phyloP scores from a whole-genome alignment of 2,113 vertebrate species.

The Deroptyus accipitrinus region DNA sequence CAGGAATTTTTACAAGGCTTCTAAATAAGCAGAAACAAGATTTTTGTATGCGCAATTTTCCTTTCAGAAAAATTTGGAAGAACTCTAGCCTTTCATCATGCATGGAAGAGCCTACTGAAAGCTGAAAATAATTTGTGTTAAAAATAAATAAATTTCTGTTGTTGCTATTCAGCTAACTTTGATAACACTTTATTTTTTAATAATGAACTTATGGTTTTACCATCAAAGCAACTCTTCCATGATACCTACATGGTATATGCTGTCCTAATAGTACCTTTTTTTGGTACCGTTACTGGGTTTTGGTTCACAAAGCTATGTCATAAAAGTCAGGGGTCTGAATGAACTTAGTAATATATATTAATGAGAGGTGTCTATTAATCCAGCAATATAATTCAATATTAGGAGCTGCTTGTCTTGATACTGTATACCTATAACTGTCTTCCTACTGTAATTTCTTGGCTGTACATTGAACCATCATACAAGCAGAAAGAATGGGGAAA shows the following conservation, averaged over 20 bases:
- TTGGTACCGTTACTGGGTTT: background rate
- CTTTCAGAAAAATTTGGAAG: background rate
- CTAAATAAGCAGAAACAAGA: slow-evolving; percentile 59
- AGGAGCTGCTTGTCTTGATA: background rate
- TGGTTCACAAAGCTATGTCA: background rate
- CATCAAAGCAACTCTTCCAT: background rate
- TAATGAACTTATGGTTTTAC: background rate
- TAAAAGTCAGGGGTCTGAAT: background rate
- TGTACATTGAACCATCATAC: background rate
- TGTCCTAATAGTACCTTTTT: background rate
- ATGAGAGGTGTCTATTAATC: background rate
- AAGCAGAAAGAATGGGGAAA: background rate
- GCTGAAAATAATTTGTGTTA: slow-evolving; percentile 3
- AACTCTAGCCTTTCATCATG: background rate
- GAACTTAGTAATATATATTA: background rate
- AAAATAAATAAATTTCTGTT: slow-evolving; percentile 25
- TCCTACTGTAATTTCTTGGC: background rate
- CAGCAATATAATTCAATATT: background rate
- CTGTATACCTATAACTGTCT: background rate
- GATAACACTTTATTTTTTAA: background rate
- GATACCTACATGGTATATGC: background rate
- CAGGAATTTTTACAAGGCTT: slow-evolving; percentile 92
- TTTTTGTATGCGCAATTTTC: background rate
- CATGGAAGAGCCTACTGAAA: slow-evolving; percentile 28
- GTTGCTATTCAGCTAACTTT: background rate